Evolutionary conservation across 2,888 invertebrate genomes (phyloP).

Genomic region (Ectemnius lituratus): DNA sequence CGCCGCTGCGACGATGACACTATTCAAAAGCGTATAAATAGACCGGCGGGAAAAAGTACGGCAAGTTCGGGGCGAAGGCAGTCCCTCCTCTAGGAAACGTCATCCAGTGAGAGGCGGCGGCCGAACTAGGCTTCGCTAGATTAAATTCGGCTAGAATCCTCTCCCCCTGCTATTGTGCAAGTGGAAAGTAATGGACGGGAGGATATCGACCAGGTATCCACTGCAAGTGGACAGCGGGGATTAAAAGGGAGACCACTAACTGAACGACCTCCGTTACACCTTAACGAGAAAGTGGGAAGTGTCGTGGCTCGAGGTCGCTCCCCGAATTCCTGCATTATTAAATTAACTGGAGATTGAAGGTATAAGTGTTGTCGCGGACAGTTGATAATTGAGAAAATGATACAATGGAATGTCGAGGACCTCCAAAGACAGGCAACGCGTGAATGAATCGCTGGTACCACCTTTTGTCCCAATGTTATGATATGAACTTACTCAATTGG

Average conservation of each 20-base stretch:
- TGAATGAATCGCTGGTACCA: too few relatives aligned
- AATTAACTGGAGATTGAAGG: too few relatives aligned
- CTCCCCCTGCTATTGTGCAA: not conserved
- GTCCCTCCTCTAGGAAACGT: not conserved
- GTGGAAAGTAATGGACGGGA: not conserved
- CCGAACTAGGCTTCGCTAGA: not conserved
- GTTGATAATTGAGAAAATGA: too few relatives aligned
- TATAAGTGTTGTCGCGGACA: too few relatives aligned
- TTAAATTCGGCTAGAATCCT: not conserved
- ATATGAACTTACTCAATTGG: too few relatives aligned
- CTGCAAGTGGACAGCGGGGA: not conserved
- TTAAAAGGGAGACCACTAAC: not conserved
- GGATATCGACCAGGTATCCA: not conserved
- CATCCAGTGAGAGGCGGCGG: not conserved
- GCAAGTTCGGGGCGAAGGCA: slow-evolving; percentile 58
- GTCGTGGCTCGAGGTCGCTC: not conserved
- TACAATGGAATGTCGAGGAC: too few relatives aligned
- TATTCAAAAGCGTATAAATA: slow-evolving; percentile 44
- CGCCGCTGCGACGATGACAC: not conserved
- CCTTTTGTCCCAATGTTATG: too few relatives aligned
- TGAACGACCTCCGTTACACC: not conserved
- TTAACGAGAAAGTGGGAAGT: not conserved
- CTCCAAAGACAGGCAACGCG: too few relatives aligned
- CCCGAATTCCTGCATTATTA: not conserved
- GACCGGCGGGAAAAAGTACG: slow-evolving; percentile 5